A percentile compares a stretch with the other conserved stretches of the same genome.
phyloP scores from a whole-genome alignment of 2,113 vertebrate genomes.

The Cyanoliseus patagonus region DNA sequence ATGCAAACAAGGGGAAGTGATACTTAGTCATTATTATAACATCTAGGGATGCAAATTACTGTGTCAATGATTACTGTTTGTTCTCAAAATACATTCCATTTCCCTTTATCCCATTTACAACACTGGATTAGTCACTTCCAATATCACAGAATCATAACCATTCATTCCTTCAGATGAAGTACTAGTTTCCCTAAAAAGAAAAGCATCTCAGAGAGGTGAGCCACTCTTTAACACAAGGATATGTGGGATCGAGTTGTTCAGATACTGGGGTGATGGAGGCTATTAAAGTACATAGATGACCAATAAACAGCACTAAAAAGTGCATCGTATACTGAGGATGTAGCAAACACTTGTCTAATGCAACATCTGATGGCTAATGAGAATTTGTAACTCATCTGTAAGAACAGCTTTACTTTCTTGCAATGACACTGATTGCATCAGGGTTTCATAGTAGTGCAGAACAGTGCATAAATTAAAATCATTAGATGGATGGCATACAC shows the following conservation, averaged over 20 bases:
- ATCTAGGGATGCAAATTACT: constrained; percentile 67
- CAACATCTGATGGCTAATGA: constrained; percentile 50
- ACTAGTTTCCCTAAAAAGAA: constrained; percentile 16
- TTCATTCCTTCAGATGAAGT: constrained; percentile 44
- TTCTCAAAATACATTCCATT: constrained; percentile 65
- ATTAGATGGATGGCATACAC: constrained; percentile 37
- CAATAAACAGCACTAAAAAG: background rate
- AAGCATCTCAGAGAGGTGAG: background rate
- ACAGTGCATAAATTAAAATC: constrained; percentile 63
- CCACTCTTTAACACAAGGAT: background rate
- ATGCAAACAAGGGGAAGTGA: constrained; percentile 63
- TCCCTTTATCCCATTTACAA: constrained; percentile 63
- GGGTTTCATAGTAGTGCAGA: constrained; percentile 50
- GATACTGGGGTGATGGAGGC: background rate
- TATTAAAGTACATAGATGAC: constrained; percentile 2
- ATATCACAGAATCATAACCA: constrained; percentile 47
- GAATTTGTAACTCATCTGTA: constrained; percentile 48
- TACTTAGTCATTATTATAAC: constrained; percentile 67
- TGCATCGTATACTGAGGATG: background rate
- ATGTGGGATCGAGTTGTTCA: background rate
- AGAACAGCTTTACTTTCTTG: constrained; percentile 53
- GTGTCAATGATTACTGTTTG: constrained; percentile 68
- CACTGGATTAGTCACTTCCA: constrained; percentile 66
- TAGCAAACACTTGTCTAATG: constrained; percentile 13
- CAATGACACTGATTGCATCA: constrained; percentile 58